phyloP scores from a whole-genome alignment of 2,113 vertebrate genomes.

The Pelecanoides urinatrix region DNA sequence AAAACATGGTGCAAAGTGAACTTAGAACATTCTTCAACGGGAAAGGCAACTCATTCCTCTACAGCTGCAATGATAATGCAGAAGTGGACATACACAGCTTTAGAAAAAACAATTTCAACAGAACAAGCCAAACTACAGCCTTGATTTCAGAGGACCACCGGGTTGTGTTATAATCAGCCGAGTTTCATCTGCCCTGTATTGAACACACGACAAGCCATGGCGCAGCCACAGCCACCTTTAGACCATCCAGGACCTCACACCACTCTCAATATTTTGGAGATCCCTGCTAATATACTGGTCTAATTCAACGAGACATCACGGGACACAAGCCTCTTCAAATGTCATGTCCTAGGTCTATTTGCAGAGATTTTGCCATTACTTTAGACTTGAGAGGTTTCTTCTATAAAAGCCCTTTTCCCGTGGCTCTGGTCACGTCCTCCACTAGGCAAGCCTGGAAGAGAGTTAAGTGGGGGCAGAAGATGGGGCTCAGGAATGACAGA shows the following conservation, averaged over 20 bases:
- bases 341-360: background rate
- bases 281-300: background rate
- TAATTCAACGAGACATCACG: background rate
- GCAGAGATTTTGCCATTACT: background rate
- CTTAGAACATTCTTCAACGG: background rate
- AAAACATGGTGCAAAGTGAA: background rate
- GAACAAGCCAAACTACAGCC: background rate
- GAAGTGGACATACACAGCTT: background rate
- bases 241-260: background rate
- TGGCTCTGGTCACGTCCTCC: background rate
- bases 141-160: background rate
- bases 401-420: background rate
- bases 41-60: background rate
- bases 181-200: background rate
- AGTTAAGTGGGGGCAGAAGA: background rate
- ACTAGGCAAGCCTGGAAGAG: background rate
- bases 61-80: background rate
- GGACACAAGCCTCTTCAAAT: background rate
- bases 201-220: background rate
- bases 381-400: background rate
- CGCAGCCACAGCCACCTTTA: background rate
- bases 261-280: background rate
- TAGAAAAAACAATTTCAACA: background rate
- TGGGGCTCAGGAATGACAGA: background rate
- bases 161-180: background rate